Evolutionary conservation across 2,888 invertebrate species (phyloP), one percentile per base, ranked within the genome.

Genomic region (Sarcophaga rosellei): DNA sequence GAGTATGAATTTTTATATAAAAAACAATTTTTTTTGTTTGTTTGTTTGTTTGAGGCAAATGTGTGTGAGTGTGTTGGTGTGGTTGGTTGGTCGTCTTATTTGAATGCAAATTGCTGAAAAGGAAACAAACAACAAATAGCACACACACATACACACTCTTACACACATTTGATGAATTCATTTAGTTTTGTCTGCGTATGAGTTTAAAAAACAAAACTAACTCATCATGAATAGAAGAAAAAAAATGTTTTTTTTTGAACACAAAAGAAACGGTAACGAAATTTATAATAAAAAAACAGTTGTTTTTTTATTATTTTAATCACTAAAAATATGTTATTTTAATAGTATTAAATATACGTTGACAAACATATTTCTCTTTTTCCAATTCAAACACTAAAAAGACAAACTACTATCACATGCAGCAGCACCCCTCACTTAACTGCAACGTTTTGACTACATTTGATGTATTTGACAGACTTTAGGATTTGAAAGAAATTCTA

Each of bases 321-420:
- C 84, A 84, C 84, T 75, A 75, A 84, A 84, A 84, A 80, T 84
- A 84, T 84, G 79, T 84, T 70, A 84, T 75, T 80, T 84, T 74
- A 76, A 84, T 84, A 84, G 63, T 20, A 76, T 84, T 84, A 79
- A n/a, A 69, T 21, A 62, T 70, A 80, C 70, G 70, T 61, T 61
- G 65, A 84, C 70, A 70, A 53, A 53, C 1, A 17, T 70, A 25
- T 70, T 65, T 63, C 45, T 2, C 12, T 53, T 53, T 53, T 17
- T 53, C 12, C 3, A 17, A 3, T 12, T 15, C 17, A 53, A 53
- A 12, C 3, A 17, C 17, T 53, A 35, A 35, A 35, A 35, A 35
- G 35, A 35, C 35, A 35, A 35, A 35, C 35, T 35, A 35, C n/a
- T n/a, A n/a, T n/a, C n/a, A n/a, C n/a, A n/a, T 10, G 1, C 35